Evolutionary conservation across 2,888 invertebrate genomes (phyloP).

Genomic region (Perizoma affinitatum): DNA sequence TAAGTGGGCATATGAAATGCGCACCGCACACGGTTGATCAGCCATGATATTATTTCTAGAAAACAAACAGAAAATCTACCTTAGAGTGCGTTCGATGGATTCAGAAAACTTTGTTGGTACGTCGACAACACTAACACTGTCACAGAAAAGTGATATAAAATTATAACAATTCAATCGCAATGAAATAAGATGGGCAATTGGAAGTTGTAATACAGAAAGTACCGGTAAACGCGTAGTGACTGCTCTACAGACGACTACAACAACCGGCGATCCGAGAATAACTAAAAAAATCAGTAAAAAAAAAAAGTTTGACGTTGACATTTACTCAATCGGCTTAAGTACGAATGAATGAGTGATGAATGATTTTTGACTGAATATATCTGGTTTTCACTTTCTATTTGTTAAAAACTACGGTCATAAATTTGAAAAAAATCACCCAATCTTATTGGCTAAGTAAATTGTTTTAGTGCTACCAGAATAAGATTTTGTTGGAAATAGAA

Average conservation of each 20-base stretch:
- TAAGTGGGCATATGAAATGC: slow-evolving; percentile 39
- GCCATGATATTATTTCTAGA: slow-evolving; percentile 48
- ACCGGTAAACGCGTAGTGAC: slow-evolving; percentile 73
- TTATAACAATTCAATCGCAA: slow-evolving; percentile 50
- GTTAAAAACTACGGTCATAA: slow-evolving; percentile 1
- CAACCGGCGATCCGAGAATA: slow-evolving; percentile 67
- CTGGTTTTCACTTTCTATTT: slow-evolving; percentile 13
- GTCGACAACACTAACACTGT: slow-evolving; percentile 59
- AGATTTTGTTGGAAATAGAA: too few species aligned
- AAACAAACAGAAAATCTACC: slow-evolving; percentile 62
- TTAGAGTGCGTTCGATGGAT: slow-evolving; percentile 66
- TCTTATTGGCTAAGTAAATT: slow-evolving; percentile 7
- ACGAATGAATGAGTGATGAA: too few species aligned
- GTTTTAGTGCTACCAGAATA: background rate
- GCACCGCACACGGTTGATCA: slow-evolving; percentile 40
- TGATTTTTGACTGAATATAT: slow-evolving; percentile 2
- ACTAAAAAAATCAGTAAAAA: slow-evolving; percentile 54
- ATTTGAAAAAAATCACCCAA: background rate
- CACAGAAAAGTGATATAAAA: slow-evolving; percentile 60
- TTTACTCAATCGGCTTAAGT: too few species aligned
- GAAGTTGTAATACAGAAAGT: slow-evolving; percentile 54
- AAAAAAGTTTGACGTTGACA: slow-evolving; percentile 5
- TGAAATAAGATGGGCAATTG: slow-evolving; percentile 44
- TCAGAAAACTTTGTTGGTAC: slow-evolving; percentile 54
- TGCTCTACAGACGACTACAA: slow-evolving; percentile 67